Percentiles rank a stretch among this genome's conserved stretches.
phyloP scores from a whole-genome alignment of 2,797 vertebrate genomes.

The Echeneis naucrates region DNA sequence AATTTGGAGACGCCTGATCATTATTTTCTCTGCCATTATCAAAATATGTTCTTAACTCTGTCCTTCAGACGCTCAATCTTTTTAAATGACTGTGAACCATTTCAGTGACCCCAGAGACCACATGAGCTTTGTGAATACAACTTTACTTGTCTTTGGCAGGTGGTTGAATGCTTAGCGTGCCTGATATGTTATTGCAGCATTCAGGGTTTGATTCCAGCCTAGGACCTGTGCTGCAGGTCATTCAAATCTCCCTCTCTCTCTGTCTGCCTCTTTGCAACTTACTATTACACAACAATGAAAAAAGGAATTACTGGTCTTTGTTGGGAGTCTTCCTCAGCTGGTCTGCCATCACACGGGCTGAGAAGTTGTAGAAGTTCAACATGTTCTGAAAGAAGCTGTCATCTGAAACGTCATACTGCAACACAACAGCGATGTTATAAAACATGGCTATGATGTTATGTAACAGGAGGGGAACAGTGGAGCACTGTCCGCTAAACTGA shows the following conservation, averaged over 20 bases:
- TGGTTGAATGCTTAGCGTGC: too few species aligned
- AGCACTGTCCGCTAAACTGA: neutral
- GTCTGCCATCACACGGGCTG: conserved; percentile 95
- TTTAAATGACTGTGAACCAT: too few species aligned
- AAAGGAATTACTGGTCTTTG: conserved; percentile 94
- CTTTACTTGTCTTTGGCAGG: neutral
- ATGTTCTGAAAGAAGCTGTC: conserved; percentile 99
- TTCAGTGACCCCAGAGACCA: too few species aligned
- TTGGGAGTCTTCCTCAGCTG: conserved; percentile 97
- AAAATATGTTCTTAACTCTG: neutral
- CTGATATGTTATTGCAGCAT: too few species aligned
- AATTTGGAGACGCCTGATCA: neutral
- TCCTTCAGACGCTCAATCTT: too few species aligned
- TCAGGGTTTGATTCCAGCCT: too few species aligned
- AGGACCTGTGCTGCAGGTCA: too few species aligned
- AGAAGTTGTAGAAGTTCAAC: conserved; percentile 98
- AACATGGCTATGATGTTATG: neutral
- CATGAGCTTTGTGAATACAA: neutral
- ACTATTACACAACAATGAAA: too few species aligned
- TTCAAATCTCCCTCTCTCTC: too few species aligned
- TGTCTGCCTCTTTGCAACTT: too few species aligned
- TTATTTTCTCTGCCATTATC: too few species aligned
- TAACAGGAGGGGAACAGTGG: conserved; percentile 52
- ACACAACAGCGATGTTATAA: conserved; percentile 4
- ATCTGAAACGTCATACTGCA: conserved; percentile 94